These are phyloP conservation scores for Lasioglossum leucozonium DNA, from an alignment of 2,888 invertebrate species.

Conservation along the genomic window DNA sequence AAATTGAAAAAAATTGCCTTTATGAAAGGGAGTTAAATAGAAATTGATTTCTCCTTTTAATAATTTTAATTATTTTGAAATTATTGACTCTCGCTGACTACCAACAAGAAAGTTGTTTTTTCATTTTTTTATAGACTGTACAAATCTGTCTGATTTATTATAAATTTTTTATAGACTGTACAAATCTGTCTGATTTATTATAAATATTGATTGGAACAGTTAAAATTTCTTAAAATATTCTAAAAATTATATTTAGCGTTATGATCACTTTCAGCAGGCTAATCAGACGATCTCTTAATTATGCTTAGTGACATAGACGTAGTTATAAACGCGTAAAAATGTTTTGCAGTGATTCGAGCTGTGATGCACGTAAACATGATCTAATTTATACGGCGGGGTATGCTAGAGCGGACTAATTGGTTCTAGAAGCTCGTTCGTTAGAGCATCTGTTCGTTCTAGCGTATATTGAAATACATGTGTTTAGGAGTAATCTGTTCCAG, in stretches of 20 bases:
- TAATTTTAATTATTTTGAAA: too few relatives aligned
- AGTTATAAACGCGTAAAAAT: background rate
- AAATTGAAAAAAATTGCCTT: too few relatives aligned
- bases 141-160: too few relatives aligned
- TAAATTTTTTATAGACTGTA: too few relatives aligned
- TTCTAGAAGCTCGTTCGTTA: slow-evolving; percentile 12
- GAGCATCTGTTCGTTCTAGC: slow-evolving; percentile 5
- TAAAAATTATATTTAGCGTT: background rate
- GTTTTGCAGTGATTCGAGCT: background rate
- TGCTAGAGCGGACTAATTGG: slow-evolving; percentile 4
- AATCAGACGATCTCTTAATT: background rate
- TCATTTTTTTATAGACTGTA: too few relatives aligned
- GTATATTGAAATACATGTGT: slow-evolving; percentile 12
- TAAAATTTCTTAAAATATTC: background rate
- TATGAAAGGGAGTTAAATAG: too few relatives aligned
- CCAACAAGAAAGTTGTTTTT: too few relatives aligned
- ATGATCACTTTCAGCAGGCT: background rate
- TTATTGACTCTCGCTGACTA: too few relatives aligned
- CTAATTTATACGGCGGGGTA: background rate
- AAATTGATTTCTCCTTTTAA: too few relatives aligned
- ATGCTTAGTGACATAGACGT: background rate
- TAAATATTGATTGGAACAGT: background rate
- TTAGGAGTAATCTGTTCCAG: background rate
- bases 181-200: too few relatives aligned
- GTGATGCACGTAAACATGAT: background rate